These are phyloP conservation scores for Amiota communis DNA, from an alignment of 2,888 invertebrate species.

Conservation along the genomic window DNA sequence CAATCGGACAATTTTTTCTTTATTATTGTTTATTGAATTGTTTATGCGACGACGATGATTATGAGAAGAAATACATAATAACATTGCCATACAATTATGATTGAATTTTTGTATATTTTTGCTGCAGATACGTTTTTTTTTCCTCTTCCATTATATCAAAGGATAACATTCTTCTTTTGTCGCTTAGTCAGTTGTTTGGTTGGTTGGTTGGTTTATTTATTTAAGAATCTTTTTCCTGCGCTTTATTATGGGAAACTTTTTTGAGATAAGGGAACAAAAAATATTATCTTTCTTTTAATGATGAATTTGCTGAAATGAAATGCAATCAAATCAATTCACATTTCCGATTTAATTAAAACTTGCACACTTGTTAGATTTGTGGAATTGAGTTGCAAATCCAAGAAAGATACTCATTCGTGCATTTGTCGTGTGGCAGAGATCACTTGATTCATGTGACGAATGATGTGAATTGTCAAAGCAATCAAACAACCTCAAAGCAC, in stretches of 20 bases:
- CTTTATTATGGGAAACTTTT: conserved; percentile 19
- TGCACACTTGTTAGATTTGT: conserved; percentile 14
- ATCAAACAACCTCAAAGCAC: conserved; percentile 9
- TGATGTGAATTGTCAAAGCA: conserved; percentile 16
- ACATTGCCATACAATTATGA: conserved; percentile 50
- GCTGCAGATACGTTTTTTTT: conserved; percentile 8
- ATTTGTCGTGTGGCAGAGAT: conserved; percentile 15
- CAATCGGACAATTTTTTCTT: conserved; percentile 38
- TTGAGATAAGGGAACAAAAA: background rate
- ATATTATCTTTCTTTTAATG: background rate
- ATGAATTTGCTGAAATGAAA: background rate
- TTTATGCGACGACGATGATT: conserved; percentile 47
- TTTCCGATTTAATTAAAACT: background rate
- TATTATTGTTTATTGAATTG: conserved; percentile 61
- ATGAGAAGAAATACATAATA: background rate
- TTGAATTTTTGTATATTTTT: conserved; percentile 38
- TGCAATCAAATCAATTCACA: conserved; percentile 12
- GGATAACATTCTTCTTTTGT: conserved; percentile 41
- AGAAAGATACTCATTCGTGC: background rate
- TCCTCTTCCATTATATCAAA: conserved; percentile 45
- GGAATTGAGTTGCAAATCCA: conserved; percentile 20
- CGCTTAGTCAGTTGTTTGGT: conserved; percentile 32
- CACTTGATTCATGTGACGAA: no score
- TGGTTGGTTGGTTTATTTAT: conserved; percentile 13
- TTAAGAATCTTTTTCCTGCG: conserved; percentile 3